These are phyloP conservation scores for Phorcus lineatus DNA, from an alignment of 2,888 invertebrate species.

Conservation along the genomic window DNA sequence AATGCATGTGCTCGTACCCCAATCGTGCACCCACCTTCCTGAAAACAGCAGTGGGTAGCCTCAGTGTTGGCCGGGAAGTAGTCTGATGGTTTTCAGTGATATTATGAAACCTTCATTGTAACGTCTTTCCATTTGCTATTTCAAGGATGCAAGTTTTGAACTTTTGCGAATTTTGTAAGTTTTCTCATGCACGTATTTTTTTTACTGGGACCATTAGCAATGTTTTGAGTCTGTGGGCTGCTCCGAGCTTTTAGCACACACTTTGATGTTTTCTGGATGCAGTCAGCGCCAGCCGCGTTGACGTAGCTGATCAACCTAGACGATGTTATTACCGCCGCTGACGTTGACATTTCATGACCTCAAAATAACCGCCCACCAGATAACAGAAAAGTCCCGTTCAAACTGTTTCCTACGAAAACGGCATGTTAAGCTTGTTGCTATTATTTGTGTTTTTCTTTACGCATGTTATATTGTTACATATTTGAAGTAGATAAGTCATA, in stretches of 20 bases:
- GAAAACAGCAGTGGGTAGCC: not conserved
- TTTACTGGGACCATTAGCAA: conserved; percentile 13
- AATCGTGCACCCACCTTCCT: not conserved
- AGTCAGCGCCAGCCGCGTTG: not conserved
- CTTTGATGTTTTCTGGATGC: not conserved
- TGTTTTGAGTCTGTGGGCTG: not conserved
- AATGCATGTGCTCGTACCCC: conserved; percentile 2
- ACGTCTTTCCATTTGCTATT: conserved; percentile 49
- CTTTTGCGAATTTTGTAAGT: conserved; percentile 26
- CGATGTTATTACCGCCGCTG: too few species aligned
- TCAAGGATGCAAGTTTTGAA: conserved; percentile 44
- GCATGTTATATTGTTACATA: too few species aligned
- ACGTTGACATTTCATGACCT: too few species aligned
- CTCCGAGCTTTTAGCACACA: not conserved
- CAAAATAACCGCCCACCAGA: too few species aligned
- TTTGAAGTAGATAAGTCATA: too few species aligned
- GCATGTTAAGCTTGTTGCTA: too few species aligned
- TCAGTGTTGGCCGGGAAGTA: not conserved
- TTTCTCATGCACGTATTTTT: conserved; percentile 24
- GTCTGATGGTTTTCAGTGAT: conserved; percentile 26
- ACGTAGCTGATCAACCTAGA: not conserved
- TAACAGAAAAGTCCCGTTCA: too few species aligned
- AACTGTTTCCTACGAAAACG: too few species aligned
- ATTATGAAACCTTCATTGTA: conserved; percentile 22
- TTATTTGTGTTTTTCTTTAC: too few species aligned